These are phyloP conservation scores for Brassicogethes aeneus DNA, from an alignment of 2,888 invertebrate species.

Conservation along the genomic window DNA sequence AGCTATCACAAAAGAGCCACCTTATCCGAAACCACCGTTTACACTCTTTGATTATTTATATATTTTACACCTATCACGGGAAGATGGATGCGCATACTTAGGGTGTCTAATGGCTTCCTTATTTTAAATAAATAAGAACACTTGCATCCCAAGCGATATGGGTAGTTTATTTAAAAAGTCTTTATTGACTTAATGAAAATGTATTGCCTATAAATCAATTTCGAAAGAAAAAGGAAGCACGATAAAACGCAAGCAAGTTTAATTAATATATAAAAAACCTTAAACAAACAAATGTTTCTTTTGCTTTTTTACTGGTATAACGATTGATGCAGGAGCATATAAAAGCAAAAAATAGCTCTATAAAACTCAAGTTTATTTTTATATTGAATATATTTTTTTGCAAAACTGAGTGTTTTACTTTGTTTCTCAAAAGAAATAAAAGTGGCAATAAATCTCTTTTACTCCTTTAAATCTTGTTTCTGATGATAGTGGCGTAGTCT, in stretches of 20 bases:
- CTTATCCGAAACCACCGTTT: neutral
- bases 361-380: neutral
- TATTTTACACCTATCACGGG: neutral
- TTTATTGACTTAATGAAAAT: too few relatives aligned
- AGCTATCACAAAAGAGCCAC: neutral
- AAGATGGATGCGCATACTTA: neutral
- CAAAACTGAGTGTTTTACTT: neutral
- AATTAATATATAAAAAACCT: too few relatives aligned
- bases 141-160: too few relatives aligned
- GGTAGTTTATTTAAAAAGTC: too few relatives aligned
- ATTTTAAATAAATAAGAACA: neutral
- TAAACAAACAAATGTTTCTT: too few relatives aligned
- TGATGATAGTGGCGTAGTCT: neutral
- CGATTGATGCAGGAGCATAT: too few relatives aligned
- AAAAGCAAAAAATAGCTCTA: too few relatives aligned
- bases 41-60: neutral
- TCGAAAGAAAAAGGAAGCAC: too few relatives aligned
- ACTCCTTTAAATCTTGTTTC: neutral
- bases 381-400: neutral
- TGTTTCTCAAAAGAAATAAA: neutral
- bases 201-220: too few relatives aligned
- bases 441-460: neutral
- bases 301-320: too few relatives aligned
- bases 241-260: too few relatives aligned
- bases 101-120: neutral